These are phyloP conservation scores for Drosophila monieri DNA, from an alignment of 2,888 invertebrate species.

Conservation along the genomic window DNA sequence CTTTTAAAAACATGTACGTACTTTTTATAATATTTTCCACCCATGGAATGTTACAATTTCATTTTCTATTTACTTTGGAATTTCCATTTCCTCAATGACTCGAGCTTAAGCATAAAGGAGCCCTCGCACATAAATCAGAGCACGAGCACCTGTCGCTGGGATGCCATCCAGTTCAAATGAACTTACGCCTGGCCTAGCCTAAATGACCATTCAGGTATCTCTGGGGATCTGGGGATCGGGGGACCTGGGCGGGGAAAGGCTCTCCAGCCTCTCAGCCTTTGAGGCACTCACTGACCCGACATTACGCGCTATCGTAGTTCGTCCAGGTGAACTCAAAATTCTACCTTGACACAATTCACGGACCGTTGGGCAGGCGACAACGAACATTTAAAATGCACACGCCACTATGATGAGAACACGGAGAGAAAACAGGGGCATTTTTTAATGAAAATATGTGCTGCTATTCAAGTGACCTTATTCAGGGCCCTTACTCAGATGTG, in stretches of 20 bases:
- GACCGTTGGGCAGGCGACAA: slow-evolving; percentile 66
- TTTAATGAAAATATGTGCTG: not conserved
- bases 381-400: slow-evolving; percentile 71
- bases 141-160: not conserved
- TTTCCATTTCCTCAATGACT: not conserved
- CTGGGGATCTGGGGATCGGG: not conserved
- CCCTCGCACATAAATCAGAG: slow-evolving; percentile 14
- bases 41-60: no score
- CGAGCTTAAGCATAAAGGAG: slow-evolving; percentile 7
- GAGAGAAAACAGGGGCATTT: not conserved
- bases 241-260: not conserved
- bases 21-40: not conserved
- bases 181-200: slow-evolving; percentile 34
- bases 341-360: slow-evolving; percentile 76
- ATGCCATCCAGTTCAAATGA: slow-evolving; percentile 17
- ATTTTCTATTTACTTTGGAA: not conserved
- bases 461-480: not conserved
- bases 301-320: slow-evolving; percentile 37
- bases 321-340: slow-evolving; percentile 33
- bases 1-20: no score
- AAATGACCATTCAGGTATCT: slow-evolving; percentile 42
- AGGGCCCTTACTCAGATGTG: not conserved
- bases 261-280: slow-evolving; percentile 19
- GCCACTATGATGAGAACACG: slow-evolving; percentile 33
- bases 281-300: slow-evolving; percentile 37